Evolutionary conservation across 2,888 invertebrate species (phyloP).

Genomic region (Drosophila affinis): DNA sequence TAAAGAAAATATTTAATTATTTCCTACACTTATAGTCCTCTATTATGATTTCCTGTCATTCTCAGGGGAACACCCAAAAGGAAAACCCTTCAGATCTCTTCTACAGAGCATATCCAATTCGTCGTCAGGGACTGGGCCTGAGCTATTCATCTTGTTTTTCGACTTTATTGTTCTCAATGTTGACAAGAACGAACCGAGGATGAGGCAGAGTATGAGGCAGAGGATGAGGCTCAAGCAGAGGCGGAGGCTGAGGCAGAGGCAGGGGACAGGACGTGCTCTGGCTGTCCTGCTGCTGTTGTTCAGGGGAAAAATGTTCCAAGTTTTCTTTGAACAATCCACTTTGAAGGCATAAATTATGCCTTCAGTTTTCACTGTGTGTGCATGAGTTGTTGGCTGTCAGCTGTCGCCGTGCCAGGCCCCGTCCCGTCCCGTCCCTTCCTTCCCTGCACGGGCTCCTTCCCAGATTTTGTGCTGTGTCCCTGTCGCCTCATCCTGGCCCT

Average conservation of each 20-base stretch:
- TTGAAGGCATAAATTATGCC: slow-evolving; percentile 79
- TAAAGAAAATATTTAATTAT: slow-evolving; percentile 1
- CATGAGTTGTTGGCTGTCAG: slow-evolving; percentile 70
- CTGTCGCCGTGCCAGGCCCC: slow-evolving; percentile 50
- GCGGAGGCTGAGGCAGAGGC: slow-evolving; percentile 24
- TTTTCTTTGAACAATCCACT: slow-evolving; percentile 72
- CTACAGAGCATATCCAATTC: slow-evolving; percentile 58
- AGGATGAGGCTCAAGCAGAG: slow-evolving; percentile 12
- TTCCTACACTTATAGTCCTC: not conserved
- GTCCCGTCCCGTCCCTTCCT: not conserved
- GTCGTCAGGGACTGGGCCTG: slow-evolving; percentile 19
- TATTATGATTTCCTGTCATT: slow-evolving; percentile 14
- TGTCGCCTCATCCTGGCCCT: slow-evolving; percentile 15
- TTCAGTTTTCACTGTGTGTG: slow-evolving; percentile 73
- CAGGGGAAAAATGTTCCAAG: slow-evolving; percentile 61
- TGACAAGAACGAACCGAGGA: slow-evolving; percentile 48
- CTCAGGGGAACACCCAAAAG: not conserved
- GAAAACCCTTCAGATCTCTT: slow-evolving; percentile 16
- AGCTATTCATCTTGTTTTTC: slow-evolving; percentile 60
- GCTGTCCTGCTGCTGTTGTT: slow-evolving; percentile 46
- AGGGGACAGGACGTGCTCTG: slow-evolving; percentile 47
- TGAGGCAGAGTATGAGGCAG: slow-evolving; percentile 9
- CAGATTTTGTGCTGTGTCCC: not conserved
- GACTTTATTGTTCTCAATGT: slow-evolving; percentile 64
- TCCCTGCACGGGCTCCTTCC: not conserved